Evolutionary conservation across 53 echinoderm and acorn worm species (phyloP).

Genomic region (Echinometra lucunter): DNA sequence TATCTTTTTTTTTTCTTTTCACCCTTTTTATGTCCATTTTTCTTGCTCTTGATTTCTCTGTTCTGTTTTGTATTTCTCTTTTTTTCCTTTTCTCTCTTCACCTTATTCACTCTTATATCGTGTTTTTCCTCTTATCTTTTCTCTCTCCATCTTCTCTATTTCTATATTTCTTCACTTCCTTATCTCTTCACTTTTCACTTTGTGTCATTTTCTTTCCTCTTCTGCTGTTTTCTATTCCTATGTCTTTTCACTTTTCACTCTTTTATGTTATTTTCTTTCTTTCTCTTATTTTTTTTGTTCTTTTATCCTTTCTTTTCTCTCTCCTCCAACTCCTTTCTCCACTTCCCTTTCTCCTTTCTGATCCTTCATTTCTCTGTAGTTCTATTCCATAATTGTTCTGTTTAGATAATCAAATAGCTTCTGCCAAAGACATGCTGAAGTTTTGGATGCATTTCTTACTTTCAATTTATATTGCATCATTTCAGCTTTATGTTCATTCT

Average conservation of each 20-base stretch:
- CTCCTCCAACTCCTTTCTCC: not conserved
- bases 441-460: not conserved
- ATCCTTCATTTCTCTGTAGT: not conserved
- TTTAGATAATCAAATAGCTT: no score
- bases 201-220: not conserved
- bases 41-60: not conserved
- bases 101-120: no score
- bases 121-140: not conserved
- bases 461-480: not conserved
- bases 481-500: not conserved
- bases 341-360: not conserved
- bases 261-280: not conserved
- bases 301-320: not conserved
- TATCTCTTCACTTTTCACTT: not conserved
- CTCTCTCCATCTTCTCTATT: not conserved
- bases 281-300: not conserved
- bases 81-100: not conserved
- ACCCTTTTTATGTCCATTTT: not conserved
- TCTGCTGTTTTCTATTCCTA: not conserved
- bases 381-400: no score
- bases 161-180: not conserved
- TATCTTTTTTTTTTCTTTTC: not conserved
- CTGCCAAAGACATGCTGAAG: no score
- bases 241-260: no score
- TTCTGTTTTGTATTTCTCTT: no score